A percentile compares a stretch with the other conserved stretches of the same genome.
Conservation (phyloP, 2,888 invertebrate genomes). For the Pammene aurita region DNA sequence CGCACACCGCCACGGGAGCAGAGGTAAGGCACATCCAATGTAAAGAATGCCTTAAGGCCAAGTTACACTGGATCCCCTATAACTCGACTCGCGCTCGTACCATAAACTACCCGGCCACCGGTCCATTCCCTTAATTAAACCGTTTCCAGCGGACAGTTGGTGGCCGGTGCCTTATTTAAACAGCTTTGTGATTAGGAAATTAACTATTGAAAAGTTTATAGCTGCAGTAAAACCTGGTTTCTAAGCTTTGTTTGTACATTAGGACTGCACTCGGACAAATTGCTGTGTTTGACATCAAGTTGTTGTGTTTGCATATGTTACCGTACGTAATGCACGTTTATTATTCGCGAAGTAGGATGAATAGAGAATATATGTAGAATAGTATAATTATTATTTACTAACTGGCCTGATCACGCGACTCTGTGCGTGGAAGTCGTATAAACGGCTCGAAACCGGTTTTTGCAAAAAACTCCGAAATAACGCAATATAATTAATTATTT, state of each 20-base stretch:
- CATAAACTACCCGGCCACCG: constrained; percentile 1
- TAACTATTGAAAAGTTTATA: constrained; percentile 29
- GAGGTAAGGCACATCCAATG: too few relatives aligned
- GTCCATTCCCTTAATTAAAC: constrained; percentile 79
- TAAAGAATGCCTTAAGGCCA: neutral
- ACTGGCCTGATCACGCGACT: too few relatives aligned
- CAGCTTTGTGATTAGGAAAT: constrained; percentile 32
- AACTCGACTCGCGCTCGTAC: neutral
- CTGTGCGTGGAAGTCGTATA: too few relatives aligned
- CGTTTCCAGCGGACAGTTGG: constrained; percentile 53
- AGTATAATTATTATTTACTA: too few relatives aligned
- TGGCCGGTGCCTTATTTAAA: constrained; percentile 24
- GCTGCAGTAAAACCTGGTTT: constrained; percentile 10
- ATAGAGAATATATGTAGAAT: too few relatives aligned
- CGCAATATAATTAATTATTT: too few relatives aligned
- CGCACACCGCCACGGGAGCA: too few relatives aligned
- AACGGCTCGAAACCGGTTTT: too few relatives aligned
- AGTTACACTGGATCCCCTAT: neutral
- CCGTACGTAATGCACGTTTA: too few relatives aligned
- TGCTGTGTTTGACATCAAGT: neutral
- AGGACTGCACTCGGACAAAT: constrained; percentile 14
- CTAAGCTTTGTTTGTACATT: constrained; percentile 3
- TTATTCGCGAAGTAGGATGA: too few relatives aligned
- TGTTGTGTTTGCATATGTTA: neutral
- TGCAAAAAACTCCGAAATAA: too few relatives aligned